Base-by-base conservation (phyloP, 2,797 vertebrate genomes). In the Harpagifer antarcticus region DNA sequence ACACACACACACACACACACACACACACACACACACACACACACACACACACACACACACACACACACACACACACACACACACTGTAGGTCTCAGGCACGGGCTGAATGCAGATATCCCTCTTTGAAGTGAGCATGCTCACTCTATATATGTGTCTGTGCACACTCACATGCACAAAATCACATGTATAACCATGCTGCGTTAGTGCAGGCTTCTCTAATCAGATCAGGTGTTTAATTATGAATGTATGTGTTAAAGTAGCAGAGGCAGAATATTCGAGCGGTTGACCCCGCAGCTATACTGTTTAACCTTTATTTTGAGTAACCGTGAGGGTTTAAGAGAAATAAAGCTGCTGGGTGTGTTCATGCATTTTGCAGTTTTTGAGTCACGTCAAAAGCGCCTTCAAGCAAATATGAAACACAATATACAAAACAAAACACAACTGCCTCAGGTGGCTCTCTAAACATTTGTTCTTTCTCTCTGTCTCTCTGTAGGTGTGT, bases 401-500 rank as follows among this genome's bases (percentile, higher is more conserved):
- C 82, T 61, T 55, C 45, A 44, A 85, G 78, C 73, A 27, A 67
- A 68, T 69, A 20, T 40, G 47, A 68, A 82, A 67, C 3, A n/a
- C 73, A 86, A 57, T 58, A 63, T 59, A 59, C 60, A 56, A 5
- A 56, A 9, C 2, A 5, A 5, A 56, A 9, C 2, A 5, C 14
- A 47, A 50, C 58, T 3, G 43, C 65, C 69, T 72, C 33, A 2
- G 58, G 76, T 81, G 72, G 65, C 56, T 49, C 62, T 66, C 83
- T 93, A 83, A 87, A 88, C 60, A 27, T 72, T 57, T 44, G 12
- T n/a, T 82, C 23, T 67, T 9, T 68, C 53, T 95, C 61, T 85
- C 16, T 79, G 44, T 88, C 20, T 89, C n/a, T 79, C 66, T 93
- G 74, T 92, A 99, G 98, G 89, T 99, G 98, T 93, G 98, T 99